Percentiles rank a stretch among this genome's conserved stretches.
Evolutionary conservation across 2,113 vertebrate species (phyloP).

Genomic region (Sturnus vulgaris): DNA sequence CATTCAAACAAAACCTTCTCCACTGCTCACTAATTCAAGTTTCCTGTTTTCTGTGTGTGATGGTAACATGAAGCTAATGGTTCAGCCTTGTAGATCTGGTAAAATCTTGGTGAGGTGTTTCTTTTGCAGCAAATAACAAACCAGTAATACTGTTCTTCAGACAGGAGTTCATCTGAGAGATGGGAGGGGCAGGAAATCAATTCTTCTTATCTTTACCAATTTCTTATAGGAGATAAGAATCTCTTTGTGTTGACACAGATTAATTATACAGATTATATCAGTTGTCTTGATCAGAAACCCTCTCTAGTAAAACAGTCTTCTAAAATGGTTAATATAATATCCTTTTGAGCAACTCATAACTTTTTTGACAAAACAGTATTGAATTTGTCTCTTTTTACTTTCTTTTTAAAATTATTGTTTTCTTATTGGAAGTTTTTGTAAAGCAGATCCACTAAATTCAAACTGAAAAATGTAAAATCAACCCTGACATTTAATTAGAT

Average conservation of each 20-base stretch:
- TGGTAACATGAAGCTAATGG: neutral
- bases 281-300: constrained; percentile 28
- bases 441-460: neutral
- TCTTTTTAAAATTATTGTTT: neutral
- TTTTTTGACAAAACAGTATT: neutral
- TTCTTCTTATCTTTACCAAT: constrained; percentile 55
- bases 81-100: neutral
- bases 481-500: neutral
- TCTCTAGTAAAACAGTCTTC: neutral
- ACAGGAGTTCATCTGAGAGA: neutral
- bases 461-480: neutral
- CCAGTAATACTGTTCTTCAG: neutral
- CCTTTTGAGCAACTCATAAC: neutral
- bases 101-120: neutral
- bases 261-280: constrained; percentile 57
- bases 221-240: constrained; percentile 41
- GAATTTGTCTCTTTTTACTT: neutral
- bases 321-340: neutral
- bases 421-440: neutral
- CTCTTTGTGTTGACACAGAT: constrained; percentile 20
- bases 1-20: neutral
- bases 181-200: constrained; percentile 40
- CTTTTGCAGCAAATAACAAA: neutral
- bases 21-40: neutral
- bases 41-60: neutral